phyloP scores from a whole-genome alignment of 2,113 vertebrate genomes.

The Phaetusa simplex region DNA sequence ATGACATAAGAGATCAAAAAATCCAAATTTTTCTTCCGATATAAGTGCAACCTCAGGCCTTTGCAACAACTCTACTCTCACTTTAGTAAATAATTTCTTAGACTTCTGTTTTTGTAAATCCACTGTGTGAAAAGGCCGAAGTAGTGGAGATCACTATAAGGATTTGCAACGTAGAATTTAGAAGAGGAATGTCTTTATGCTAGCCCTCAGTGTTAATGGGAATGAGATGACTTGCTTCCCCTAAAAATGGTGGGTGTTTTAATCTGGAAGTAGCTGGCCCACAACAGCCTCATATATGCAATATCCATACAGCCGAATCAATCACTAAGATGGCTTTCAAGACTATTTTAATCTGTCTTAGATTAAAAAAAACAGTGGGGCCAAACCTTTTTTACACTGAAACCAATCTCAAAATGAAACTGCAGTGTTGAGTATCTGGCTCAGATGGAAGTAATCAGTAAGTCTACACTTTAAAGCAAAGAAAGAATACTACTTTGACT shows the following conservation, averaged over 20 bases:
- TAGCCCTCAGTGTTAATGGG: neutral
- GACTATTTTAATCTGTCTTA: neutral
- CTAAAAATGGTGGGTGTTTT: neutral
- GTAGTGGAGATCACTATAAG: neutral
- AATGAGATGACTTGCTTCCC: neutral
- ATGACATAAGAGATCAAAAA: neutral
- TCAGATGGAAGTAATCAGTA: neutral
- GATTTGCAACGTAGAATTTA: neutral
- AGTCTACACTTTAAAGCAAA: neutral
- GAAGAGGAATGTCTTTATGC: neutral
- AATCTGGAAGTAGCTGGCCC: neutral
- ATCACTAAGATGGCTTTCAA: neutral
- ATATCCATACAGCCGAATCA: neutral
- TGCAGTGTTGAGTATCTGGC: neutral
- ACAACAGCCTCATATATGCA: neutral
- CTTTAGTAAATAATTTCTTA: neutral
- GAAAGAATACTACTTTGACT: neutral
- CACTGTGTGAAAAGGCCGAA: neutral
- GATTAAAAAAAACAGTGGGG: neutral
- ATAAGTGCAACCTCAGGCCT: neutral
- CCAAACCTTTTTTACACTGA: neutral
- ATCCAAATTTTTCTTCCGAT: neutral
- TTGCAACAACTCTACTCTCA: neutral
- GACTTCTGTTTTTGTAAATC: neutral
- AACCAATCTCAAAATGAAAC: neutral